These are phyloP conservation scores for Megalops cyprinoides DNA, from an alignment of 2,797 vertebrate genomes.

Conservation along the genomic window DNA sequence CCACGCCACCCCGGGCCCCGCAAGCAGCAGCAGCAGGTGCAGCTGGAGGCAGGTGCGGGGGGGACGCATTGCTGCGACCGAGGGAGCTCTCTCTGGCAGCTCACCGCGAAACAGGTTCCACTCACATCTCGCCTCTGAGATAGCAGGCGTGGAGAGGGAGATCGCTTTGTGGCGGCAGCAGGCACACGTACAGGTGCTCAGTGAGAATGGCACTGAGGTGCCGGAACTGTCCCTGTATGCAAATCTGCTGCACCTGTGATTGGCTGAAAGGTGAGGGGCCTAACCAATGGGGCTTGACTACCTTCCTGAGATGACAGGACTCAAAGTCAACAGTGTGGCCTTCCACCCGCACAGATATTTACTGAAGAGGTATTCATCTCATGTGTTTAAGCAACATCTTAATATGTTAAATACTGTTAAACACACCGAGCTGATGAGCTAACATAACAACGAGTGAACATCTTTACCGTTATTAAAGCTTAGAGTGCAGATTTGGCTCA, in stretches of 20 bases:
- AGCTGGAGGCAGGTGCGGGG: conserved; percentile 44
- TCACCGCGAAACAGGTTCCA: not conserved
- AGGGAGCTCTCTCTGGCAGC: not conserved
- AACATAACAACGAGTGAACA: too few relatives aligned
- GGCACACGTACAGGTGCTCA: not conserved
- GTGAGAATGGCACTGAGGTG: not conserved
- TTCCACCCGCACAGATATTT: not conserved
- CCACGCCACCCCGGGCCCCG: conserved; percentile 33
- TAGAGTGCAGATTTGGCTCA: too few relatives aligned
- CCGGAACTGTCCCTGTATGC: conserved; percentile 33
- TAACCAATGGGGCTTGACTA: not conserved
- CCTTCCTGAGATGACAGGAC: not conserved
- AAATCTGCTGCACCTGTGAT: conserved; percentile 31
- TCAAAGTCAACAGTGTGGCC: not conserved
- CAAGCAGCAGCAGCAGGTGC: conserved; percentile 48
- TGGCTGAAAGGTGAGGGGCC: not conserved
- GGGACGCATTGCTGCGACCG: conserved; percentile 39
- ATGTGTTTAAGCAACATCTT: too few relatives aligned
- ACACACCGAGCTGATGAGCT: too few relatives aligned
- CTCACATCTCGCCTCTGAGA: not conserved
- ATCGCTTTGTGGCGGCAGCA: too few relatives aligned
- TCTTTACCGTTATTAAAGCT: too few relatives aligned
- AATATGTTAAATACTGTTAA: too few relatives aligned
- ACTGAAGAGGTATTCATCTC: not conserved
- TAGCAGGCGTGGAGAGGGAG: too few relatives aligned